Base-by-base conservation (phyloP, 2,113 vertebrate genomes). In the Poecilia latipinna region DNA sequence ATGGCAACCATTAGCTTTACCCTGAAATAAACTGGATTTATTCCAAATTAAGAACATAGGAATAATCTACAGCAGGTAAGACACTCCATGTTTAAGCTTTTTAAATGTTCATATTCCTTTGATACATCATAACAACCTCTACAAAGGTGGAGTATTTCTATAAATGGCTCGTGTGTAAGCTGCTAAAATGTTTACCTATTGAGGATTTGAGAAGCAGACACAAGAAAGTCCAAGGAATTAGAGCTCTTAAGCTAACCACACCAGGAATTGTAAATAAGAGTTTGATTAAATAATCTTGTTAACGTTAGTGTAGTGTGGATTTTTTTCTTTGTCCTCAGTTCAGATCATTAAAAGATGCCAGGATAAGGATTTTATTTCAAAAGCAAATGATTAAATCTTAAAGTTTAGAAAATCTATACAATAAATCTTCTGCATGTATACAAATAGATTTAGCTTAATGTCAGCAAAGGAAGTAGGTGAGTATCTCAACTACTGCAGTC, bases 121-220 rank as follows among this genome's bases (percentile, higher is more conserved):
- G 7, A 54, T 24, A 19, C 48, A 54, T 54, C 48, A 54, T 24
- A 2, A 6, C 22, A 22, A 19, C 19, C 0, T 24, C 19, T 54
- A 19, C 48, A 54, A 51, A 17, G 8, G 2, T 22, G 39, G 39
- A 42, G 48, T 24, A 54, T 54, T 54, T 19, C 48, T 24, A 19
- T 54, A 24, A 54, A 54, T 37, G 35, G 10, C 35, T 37, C 11
- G 10, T 37, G 19, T 24, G 5, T 22, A 24, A 68, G 71, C 87
- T 84, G 71, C 86, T 86, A 79, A 82, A 85, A 86, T 89, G 83
- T 88, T 88, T 82, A 88, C 78, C 78, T 79, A 74, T 78, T 88
- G 77, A 82, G 82, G 82, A 66, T 74, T 82, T 71, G 66, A 70
- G 54, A 48, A 65, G 70, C 61, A 42, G 67, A 70, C 68, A 42